phyloP scores from a whole-genome alignment of 2,113 vertebrate species.

The Psephotus haematonotus region DNA sequence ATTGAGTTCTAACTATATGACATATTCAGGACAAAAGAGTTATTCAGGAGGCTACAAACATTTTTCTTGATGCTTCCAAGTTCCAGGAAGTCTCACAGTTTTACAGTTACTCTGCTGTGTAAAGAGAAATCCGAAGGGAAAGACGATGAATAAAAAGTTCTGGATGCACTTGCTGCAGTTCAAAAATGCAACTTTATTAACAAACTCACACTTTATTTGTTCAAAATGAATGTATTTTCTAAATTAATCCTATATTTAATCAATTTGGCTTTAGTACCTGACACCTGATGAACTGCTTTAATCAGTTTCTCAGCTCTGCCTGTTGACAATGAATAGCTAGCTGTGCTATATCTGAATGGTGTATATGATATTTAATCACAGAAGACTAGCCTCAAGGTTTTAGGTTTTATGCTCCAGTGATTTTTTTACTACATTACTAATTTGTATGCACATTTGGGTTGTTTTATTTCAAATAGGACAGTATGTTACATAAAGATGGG shows the following conservation, averaged over 20 bases:
- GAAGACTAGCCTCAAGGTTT: constrained; percentile 42
- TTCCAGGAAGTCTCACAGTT: not conserved
- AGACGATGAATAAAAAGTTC: not conserved
- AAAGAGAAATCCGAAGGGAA: rapidly evolving
- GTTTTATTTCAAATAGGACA: constrained; percentile 32
- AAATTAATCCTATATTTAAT: not conserved
- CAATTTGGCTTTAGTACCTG: not conserved
- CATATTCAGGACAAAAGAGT: not conserved
- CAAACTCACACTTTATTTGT: not conserved
- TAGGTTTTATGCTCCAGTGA: constrained; percentile 2
- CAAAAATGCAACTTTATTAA: not conserved
- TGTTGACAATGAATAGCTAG: not conserved
- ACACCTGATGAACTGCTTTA: not conserved
- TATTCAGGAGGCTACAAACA: not conserved
- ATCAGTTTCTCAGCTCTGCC: not conserved
- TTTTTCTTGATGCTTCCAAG: not conserved
- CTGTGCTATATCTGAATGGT: not conserved
- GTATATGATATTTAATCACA: not conserved
- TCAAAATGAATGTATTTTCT: not conserved
- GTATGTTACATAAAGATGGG: constrained; percentile 25
- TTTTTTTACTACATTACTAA: constrained; percentile 39
- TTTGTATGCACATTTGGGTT: constrained; percentile 38
- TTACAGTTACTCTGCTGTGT: not conserved
- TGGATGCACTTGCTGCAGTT: not conserved
- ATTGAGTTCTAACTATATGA: not conserved